Percentiles rank a stretch among this genome's conserved stretches.
These are phyloP conservation scores for Chelmon rostratus DNA, from an alignment of 2,797 vertebrate species.

Conservation along the genomic window DNA sequence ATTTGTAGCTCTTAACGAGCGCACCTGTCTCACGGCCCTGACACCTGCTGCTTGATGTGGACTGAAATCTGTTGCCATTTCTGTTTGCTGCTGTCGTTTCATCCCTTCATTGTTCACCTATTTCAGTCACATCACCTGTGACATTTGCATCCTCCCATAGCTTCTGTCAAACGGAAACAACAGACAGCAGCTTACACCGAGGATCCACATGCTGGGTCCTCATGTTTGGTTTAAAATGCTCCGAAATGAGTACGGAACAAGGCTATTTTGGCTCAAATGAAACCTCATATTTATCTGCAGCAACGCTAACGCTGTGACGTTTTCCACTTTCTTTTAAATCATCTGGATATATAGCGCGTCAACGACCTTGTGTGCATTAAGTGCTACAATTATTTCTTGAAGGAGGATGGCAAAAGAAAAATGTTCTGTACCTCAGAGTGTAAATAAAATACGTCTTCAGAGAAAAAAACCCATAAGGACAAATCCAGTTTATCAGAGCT, in stretches of 20 bases:
- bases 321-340: background rate
- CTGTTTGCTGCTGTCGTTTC: conserved; percentile 28
- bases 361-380: background rate
- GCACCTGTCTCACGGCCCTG: conserved; percentile 47
- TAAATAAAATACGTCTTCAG: background rate
- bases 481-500: background rate
- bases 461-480: background rate
- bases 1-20: conserved; percentile 9
- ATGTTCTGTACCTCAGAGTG: background rate
- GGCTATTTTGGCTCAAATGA: background rate
- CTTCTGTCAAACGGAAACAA: background rate
- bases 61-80: conserved; percentile 52
- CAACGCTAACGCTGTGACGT: background rate
- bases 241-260: background rate
- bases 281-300: background rate
- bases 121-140: background rate
- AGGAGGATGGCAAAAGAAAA: background rate
- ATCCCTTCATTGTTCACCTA: conserved; percentile 2
- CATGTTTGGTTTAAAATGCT: background rate
- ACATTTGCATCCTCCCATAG: conserved; percentile 3
- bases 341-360: background rate
- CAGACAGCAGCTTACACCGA: background rate
- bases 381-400: background rate
- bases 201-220: conserved; percentile 2
- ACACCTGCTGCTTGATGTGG: conserved; percentile 56